A percentile compares a stretch with the other conserved stretches of the same genome.
Evolutionary conservation across 2,888 invertebrate species (phyloP).

Genomic region (Spilosoma lubricipeda): DNA sequence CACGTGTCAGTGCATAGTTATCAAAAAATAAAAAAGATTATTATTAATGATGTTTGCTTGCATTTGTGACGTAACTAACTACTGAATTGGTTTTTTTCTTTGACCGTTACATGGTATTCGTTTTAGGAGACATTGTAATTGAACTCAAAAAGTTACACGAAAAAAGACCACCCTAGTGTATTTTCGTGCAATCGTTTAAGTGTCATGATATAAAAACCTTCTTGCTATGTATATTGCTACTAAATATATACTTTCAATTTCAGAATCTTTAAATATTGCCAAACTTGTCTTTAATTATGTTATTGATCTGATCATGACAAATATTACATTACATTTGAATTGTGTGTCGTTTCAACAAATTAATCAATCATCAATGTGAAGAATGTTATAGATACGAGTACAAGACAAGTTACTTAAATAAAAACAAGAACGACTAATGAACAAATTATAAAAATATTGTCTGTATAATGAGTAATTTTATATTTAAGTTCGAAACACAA

Average conservation of each 20-base stretch:
- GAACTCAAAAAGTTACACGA: background rate
- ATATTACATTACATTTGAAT: too few species aligned
- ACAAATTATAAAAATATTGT: background rate
- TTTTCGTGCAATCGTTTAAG: background rate
- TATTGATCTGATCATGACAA: too few species aligned
- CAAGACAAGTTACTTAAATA: background rate
- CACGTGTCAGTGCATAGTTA: slow-evolving; percentile 45
- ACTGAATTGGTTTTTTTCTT: slow-evolving; percentile 21
- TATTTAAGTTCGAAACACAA: background rate
- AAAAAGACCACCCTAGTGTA: background rate
- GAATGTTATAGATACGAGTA: background rate
- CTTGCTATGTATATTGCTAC: background rate
- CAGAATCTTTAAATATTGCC: too few species aligned
- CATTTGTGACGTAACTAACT: slow-evolving; percentile 36
- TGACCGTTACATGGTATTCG: slow-evolving; percentile 19
- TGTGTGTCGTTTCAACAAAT: too few species aligned
- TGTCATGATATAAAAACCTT: background rate
- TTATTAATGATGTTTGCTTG: slow-evolving; percentile 40
- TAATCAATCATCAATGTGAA: too few species aligned
- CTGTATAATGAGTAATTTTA: background rate
- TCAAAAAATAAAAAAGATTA: slow-evolving; percentile 26
- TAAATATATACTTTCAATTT: background rate
- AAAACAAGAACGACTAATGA: background rate
- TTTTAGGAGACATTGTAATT: background rate
- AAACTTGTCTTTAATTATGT: too few species aligned